A percentile compares a stretch with the other conserved stretches of the same genome.
Conservation (phyloP, 2,797 vertebrate genomes). For the Loris lydekkerianus region DNA sequence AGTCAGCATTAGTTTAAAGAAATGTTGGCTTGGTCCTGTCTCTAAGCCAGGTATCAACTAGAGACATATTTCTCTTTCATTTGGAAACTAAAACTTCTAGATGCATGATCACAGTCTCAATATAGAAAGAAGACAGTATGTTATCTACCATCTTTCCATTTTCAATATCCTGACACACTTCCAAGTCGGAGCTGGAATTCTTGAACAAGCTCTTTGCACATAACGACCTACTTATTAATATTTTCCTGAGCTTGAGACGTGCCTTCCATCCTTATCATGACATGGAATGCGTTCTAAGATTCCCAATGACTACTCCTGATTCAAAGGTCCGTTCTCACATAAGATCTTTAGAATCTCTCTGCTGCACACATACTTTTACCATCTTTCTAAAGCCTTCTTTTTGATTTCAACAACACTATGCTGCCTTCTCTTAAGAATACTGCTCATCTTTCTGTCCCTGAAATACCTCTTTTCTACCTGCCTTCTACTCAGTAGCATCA, state of each 20-base stretch:
- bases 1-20: neutral
- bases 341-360: neutral
- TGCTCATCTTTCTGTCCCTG: neutral
- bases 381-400: neutral
- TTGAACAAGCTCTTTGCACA: neutral
- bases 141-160: neutral
- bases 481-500: neutral
- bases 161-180: neutral
- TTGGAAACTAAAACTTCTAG: neutral
- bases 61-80: neutral
- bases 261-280: neutral
- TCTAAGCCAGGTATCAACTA: neutral
- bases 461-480: neutral
- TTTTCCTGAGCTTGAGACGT: neutral
- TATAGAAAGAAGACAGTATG: neutral
- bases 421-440: neutral
- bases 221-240: neutral
- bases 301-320: neutral
- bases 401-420: neutral
- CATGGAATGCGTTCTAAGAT: neutral
- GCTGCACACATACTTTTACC: neutral
- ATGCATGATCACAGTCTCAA: neutral
- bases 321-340: neutral
- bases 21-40: neutral
- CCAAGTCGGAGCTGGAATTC: neutral